Base-by-base conservation (phyloP, 2,888 invertebrate genomes). In the Parnassius smintheus region DNA sequence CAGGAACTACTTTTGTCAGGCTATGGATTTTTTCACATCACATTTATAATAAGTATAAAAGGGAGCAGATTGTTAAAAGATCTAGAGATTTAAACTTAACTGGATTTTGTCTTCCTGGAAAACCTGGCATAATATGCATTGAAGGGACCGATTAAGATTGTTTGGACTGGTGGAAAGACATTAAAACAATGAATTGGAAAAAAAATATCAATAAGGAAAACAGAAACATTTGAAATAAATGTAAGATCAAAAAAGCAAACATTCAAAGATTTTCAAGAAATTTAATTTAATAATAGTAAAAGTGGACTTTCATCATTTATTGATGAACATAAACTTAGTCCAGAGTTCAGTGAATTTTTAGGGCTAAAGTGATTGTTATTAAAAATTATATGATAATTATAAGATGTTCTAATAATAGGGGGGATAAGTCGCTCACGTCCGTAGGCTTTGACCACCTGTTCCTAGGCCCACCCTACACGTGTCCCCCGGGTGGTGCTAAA, bases 1-100 rank as follows among this genome's bases (percentile, higher is more conserved):
- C 73, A 22, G 13, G 2, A 8, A 71, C 76, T 49, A 80, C 78
- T 65, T 93, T 93, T 77, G 81, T 92, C 51, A 92, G 98, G 59
- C 91, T 95, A 66, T 98, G 98, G 98, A 95, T 98, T 68, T 97
- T 97, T 83, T 98, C 98, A 54, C 98, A 98, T 88, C 98, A 98
- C 78, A 97, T 98, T 73, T 98, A 97, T 78, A 97, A 95, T 75
- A 97, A 96, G 85, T 93, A 93, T 45, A 98, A 98, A 85, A 92
- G 98, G 56, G 94, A 95, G 72, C 95, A 96, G 74, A 96, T 98
- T 52, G 69, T 95, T 2, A 94, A 94, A 69, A 92, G 94, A 73
- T 95, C 97, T 0, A 93, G 93, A 61, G 94, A 95, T 68, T 91
- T 95, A 69, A 92, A 94, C 57, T 84, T 98, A 46, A 95, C 94